Percentiles rank a stretch among this genome's conserved stretches.
phyloP scores from a whole-genome alignment of 2,888 invertebrate genomes.

The Lumbricus terrestris region DNA sequence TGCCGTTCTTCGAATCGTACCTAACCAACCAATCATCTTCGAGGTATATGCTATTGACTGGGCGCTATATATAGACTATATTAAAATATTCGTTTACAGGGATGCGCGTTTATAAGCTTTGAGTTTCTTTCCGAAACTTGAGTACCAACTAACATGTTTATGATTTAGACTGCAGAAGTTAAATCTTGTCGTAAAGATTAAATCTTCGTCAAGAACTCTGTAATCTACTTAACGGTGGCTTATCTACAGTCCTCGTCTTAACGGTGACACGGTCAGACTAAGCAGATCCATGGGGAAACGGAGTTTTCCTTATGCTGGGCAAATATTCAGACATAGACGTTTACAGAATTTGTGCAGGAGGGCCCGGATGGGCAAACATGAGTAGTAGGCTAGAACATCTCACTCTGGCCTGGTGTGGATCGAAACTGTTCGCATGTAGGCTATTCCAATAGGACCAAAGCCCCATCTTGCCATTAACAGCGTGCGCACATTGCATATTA shows the following conservation, averaged over 20 bases:
- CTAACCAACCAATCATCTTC: conserved; percentile 33
- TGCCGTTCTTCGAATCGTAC: conserved; percentile 26
- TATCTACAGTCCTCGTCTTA: too few species aligned
- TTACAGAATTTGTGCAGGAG: too few species aligned
- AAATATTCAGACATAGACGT: neutral
- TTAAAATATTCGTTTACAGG: neutral
- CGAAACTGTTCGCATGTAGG: too few species aligned
- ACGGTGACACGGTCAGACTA: neutral
- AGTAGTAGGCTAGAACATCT: too few species aligned
- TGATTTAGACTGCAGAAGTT: neutral
- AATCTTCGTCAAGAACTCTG: neutral
- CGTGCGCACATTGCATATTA: too few species aligned
- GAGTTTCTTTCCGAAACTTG: neutral
- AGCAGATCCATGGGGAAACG: neutral
- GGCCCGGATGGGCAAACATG: too few species aligned
- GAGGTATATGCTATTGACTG: conserved; percentile 14
- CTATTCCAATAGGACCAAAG: too few species aligned
- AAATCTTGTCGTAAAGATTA: neutral
- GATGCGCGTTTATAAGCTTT: neutral
- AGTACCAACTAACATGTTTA: too few species aligned
- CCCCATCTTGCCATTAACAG: too few species aligned
- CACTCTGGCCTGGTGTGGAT: too few species aligned
- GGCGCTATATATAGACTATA: neutral
- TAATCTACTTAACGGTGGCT: neutral
- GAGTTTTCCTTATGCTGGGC: neutral